phyloP scores from a whole-genome alignment of 2,797 vertebrate species.

The Momotus momota region DNA sequence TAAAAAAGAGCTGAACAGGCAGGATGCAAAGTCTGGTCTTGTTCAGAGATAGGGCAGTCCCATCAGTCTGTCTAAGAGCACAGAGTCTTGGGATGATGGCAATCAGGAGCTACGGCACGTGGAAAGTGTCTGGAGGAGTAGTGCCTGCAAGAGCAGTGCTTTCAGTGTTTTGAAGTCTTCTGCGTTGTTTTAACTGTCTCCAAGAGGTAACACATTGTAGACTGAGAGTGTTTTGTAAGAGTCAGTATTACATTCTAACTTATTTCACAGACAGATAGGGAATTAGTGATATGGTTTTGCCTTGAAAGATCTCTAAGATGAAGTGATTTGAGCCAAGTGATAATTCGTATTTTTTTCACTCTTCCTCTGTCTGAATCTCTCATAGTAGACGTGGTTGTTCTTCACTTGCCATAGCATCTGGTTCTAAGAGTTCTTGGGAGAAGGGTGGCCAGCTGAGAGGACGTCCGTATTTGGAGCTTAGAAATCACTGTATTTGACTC shows the following conservation, averaged over 20 bases:
- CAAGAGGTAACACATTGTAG: background rate
- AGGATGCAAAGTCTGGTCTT: background rate
- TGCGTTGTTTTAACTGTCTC: background rate
- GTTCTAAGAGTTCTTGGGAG: background rate
- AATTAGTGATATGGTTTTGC: background rate
- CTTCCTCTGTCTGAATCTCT: background rate
- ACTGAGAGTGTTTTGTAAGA: background rate
- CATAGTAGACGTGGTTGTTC: background rate
- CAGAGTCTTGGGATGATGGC: fast-evolving
- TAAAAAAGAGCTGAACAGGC: background rate
- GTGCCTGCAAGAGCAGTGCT: background rate
- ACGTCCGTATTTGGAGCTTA: background rate
- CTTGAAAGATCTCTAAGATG: background rate
- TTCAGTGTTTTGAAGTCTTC: background rate
- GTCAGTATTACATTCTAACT: background rate
- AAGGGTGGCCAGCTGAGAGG: background rate
- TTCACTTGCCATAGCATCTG: background rate
- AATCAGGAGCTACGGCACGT: background rate
- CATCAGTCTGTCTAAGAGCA: background rate
- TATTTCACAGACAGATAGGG: background rate
- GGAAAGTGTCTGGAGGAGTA: background rate
- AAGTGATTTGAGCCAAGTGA: background rate
- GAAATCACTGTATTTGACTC: background rate
- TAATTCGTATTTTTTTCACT: background rate
- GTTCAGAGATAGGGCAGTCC: fast-evolving